These are phyloP conservation scores for Miichthys miiuy DNA, from an alignment of 2,797 vertebrate genomes.

Conservation along the genomic window DNA sequence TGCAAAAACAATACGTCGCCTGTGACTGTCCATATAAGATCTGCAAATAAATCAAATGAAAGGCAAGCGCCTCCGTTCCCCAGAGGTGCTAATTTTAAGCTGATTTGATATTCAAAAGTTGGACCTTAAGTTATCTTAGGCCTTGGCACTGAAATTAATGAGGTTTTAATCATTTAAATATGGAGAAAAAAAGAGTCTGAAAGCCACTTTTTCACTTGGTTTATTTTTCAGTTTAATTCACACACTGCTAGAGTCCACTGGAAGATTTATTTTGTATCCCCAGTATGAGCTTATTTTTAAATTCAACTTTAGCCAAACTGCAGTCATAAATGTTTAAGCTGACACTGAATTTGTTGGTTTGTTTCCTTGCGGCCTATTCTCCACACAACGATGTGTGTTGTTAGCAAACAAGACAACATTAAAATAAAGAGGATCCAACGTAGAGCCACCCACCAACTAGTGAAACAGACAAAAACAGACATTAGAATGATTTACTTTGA, in stretches of 20 bases:
- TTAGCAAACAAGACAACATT: slow-evolving; percentile 58
- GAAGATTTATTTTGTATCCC: slow-evolving; percentile 9
- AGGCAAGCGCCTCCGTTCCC: slow-evolving; percentile 14
- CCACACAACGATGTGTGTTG: slow-evolving; percentile 38
- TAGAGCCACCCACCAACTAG: slow-evolving; percentile 72
- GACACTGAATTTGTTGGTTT: not conserved
- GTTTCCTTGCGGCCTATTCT: slow-evolving; percentile 22
- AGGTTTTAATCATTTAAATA: slow-evolving; percentile 56
- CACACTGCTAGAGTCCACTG: slow-evolving; percentile 11
- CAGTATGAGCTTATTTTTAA: not conserved
- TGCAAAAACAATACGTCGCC: slow-evolving; percentile 12
- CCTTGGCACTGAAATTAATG: slow-evolving; percentile 36
- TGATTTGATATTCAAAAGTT: slow-evolving; percentile 41
- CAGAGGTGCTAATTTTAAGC: slow-evolving; percentile 23
- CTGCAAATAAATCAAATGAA: slow-evolving; percentile 38
- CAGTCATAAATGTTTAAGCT: slow-evolving; percentile 11
- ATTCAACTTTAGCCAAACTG: not conserved
- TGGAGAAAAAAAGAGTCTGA: slow-evolving; percentile 20
- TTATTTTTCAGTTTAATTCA: slow-evolving; percentile 40
- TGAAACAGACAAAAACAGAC: not conserved
- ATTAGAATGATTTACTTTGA: not conserved
- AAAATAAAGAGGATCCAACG: slow-evolving; percentile 75
- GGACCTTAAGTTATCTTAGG: slow-evolving; percentile 41
- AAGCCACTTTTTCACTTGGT: slow-evolving; percentile 31
- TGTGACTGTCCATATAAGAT: not conserved